Base-by-base conservation (phyloP, 1,140 invertebrate species). In the Luehdorfia chinensis region DNA sequence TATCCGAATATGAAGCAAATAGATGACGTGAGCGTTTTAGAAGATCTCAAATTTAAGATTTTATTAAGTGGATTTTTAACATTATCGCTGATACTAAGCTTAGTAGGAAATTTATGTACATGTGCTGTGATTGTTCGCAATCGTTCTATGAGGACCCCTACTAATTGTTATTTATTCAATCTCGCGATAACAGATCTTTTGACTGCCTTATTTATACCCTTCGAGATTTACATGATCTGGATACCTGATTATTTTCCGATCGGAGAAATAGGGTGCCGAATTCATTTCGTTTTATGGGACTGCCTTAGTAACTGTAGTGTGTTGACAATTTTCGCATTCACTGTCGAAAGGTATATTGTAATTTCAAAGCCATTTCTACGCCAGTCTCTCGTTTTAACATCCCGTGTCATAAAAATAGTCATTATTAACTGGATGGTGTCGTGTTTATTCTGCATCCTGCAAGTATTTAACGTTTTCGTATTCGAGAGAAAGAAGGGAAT, bases 281-380 rank as follows among this genome's bases (percentile, higher is more conserved):
- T 96, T 21, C 92, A 95, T 53, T 94, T 94, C 3, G 88, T 96
- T 14, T 88, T 95, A 0, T 93, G 94, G 9, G 96, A 98, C 73
- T 94, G 94, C 4, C 94, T 96, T 0, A 94, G 94, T n/a, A 96
- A 97, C 77, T 96, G 96, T 1, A 97, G 96, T 0, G 94, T 98
- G 0, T 88, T 98, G 11, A 95, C 93, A 0, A 95, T 96, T 30
- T 92, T 93, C 1, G 91, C 92, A 6, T 94, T 96, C 74, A 95
- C 94, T 0, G 85, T 94, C 1, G 94, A 96, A 75, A 80, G 94
- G 2, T 96, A 94, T 79, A 76, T 94, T 1, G 93, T 93, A 11
- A 93, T 95, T 23, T 93, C 92, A 47, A 92, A 93, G 64, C 93
- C 93, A 0, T 89, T 94, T 54, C 76, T 90, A 30, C 87, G 91